phyloP scores from a whole-genome alignment of 2,797 vertebrate species.

The Oreochromis mossambicus region DNA sequence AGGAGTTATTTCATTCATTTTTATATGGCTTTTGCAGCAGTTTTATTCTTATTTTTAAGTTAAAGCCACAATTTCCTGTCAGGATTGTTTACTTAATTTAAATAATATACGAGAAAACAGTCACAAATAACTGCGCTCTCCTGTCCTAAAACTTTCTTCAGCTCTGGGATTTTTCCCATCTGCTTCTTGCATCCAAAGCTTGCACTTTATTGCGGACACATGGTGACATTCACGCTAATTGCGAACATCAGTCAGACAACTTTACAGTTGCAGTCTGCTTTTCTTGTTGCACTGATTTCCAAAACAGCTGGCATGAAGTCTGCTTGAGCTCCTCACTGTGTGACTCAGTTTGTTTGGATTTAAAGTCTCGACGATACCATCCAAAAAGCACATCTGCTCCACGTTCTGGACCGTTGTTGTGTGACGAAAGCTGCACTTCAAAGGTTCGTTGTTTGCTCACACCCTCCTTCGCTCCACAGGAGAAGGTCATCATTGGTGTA shows the following conservation, averaged over 20 bases:
- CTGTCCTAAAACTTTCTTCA: neutral
- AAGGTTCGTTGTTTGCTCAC: conserved; percentile 29
- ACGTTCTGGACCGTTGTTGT: neutral
- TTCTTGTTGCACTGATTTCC: conserved; percentile 43
- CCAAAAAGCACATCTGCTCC: conserved; percentile 41
- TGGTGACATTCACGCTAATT: conserved; percentile 64
- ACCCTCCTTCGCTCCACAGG: conserved; percentile 66
- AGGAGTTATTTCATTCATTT: neutral
- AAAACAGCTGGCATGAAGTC: conserved; percentile 48
- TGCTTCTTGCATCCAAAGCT: conserved; percentile 19
- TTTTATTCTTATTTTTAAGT: neutral
- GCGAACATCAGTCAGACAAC: conserved; percentile 58
- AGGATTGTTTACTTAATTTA: neutral
- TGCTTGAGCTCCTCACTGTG: neutral
- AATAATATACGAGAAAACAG: neutral
- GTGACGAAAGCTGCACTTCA: conserved; percentile 13
- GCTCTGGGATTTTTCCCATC: conserved; percentile 4
- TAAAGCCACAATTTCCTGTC: neutral
- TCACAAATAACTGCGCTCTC: neutral
- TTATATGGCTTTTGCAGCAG: neutral
- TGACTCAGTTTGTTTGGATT: conserved; percentile 46
- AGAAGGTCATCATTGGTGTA: conserved; percentile 88
- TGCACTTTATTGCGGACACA: conserved; percentile 58
- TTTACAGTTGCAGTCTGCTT: conserved; percentile 39
- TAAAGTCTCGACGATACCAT: conserved; percentile 43